Evolutionary conservation across 2,888 invertebrate genomes (phyloP).

Genomic region (Metopia argyrocephala): DNA sequence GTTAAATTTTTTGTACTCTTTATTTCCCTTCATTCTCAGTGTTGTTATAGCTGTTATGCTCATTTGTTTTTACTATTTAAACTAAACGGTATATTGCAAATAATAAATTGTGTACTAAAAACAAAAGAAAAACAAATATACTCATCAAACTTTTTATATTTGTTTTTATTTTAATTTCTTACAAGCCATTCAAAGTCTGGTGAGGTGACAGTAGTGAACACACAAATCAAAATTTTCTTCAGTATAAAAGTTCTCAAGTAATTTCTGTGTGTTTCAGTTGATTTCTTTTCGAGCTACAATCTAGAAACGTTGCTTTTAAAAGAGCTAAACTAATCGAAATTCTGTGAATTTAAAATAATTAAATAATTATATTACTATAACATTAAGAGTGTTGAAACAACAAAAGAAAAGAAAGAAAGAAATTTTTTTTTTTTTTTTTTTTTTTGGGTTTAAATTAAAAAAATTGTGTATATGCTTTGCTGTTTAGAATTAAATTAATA

Average conservation of each 20-base stretch:
- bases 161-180: slow-evolving; percentile 32
- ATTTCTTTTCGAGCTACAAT: slow-evolving; percentile 42
- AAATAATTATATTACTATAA: not conserved
- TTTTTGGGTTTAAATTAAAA: too few relatives aligned
- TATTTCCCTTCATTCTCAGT: not conserved
- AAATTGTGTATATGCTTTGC: too few relatives aligned
- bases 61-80: slow-evolving; percentile 31
- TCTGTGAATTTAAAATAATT: not conserved
- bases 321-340: not conserved
- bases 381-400: not conserved
- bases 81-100: slow-evolving; percentile 25
- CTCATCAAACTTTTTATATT: slow-evolving; percentile 16
- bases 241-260: slow-evolving; percentile 44
- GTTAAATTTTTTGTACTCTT: not conserved
- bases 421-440: too few relatives aligned
- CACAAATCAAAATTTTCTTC: slow-evolving; percentile 39
- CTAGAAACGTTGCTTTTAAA: slow-evolving; percentile 25
- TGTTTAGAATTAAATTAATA: slow-evolving; percentile 11
- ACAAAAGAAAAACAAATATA: slow-evolving; percentile 15
- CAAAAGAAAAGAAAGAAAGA: not conserved
- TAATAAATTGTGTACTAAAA: not conserved
- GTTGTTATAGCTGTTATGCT: slow-evolving; percentile 25
- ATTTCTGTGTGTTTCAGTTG: slow-evolving; percentile 46
- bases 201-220: slow-evolving; percentile 14
- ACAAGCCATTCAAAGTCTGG: slow-evolving; percentile 25